phyloP scores from a whole-genome alignment of 1,140 invertebrate species.

The Metopolophium dirhodum region DNA sequence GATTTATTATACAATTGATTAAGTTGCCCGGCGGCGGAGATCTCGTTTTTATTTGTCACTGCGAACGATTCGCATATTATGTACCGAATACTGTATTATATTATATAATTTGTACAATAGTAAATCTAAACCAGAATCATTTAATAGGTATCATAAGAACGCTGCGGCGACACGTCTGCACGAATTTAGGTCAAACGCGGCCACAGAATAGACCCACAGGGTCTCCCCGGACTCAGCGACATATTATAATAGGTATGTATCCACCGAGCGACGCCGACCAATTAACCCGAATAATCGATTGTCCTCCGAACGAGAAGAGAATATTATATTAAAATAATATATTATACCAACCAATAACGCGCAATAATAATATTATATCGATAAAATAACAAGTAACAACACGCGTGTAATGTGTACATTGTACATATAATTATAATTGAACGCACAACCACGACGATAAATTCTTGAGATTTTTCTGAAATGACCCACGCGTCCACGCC shows the following conservation, averaged over 20 bases:
- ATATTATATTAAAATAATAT: neutral
- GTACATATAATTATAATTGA: neutral
- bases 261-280: neutral
- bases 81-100: neutral
- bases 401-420: neutral
- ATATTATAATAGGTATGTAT: neutral
- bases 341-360: neutral
- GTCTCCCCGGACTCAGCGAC: neutral
- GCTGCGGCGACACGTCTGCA: neutral
- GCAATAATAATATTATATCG: neutral
- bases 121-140: neutral
- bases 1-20: neutral
- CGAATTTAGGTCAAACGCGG: constrained; percentile 11
- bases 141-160: neutral
- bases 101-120: neutral
- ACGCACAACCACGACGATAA: neutral
- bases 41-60: neutral
- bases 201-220: neutral
- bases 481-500: neutral
- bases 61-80: neutral
- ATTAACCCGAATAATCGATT: constrained; percentile 32
- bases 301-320: neutral
- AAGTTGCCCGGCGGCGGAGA: neutral
- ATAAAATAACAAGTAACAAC: neutral
- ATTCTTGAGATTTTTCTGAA: neutral